Conservation (phyloP, 2,797 vertebrate species). For the Atherinosoma microstoma region DNA sequence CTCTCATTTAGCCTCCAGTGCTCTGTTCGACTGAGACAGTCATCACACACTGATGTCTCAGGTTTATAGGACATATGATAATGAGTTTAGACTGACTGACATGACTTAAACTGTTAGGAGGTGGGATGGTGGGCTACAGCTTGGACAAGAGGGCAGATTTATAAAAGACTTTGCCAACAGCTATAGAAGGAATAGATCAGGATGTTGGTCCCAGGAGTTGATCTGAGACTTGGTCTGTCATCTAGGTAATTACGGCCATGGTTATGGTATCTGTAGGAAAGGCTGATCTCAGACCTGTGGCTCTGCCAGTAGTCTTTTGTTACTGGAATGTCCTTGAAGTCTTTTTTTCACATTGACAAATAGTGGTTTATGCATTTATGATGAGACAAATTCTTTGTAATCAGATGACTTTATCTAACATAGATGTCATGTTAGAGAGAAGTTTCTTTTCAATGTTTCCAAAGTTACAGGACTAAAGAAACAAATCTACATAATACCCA, state of each 20-base stretch:
- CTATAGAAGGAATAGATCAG: constrained; percentile 74
- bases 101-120: constrained; percentile 71
- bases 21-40: constrained; percentile 74
- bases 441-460: not conserved
- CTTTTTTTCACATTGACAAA: constrained; percentile 11
- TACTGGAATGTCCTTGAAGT: constrained; percentile 57
- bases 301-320: constrained; percentile 42
- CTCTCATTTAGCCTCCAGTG: constrained; percentile 77
- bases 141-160: constrained; percentile 73
- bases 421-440: not conserved
- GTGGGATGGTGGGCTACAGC: constrained; percentile 53
- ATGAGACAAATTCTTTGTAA: not conserved
- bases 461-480: too few relatives aligned
- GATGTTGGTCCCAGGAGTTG: constrained; percentile 66
- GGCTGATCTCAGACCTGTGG: constrained; percentile 76
- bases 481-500: constrained; percentile 8
- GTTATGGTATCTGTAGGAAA: constrained; percentile 72
- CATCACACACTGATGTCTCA: constrained; percentile 71
- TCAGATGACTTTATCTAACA: not conserved
- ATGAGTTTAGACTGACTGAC: constrained; percentile 79
- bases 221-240: constrained; percentile 69
- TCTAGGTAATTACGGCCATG: constrained; percentile 76
- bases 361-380: constrained; percentile 4
- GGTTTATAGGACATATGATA: constrained; percentile 83
- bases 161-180: constrained; percentile 71